Conservation (phyloP, 2,888 invertebrate species). For the Liposcelis brunnea region DNA sequence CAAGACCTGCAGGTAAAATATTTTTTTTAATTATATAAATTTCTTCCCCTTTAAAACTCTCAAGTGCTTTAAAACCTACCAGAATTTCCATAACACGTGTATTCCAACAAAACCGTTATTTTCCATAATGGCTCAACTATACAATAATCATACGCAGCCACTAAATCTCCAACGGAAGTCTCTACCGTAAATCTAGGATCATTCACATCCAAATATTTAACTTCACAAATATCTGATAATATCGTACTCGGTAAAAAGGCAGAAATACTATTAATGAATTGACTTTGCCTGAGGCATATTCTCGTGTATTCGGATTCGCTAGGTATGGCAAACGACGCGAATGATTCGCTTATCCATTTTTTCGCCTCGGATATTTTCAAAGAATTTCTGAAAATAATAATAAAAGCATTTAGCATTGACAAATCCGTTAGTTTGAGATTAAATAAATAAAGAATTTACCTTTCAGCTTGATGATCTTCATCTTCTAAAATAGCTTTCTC, state of each 20-base stretch:
- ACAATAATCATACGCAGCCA: constrained; percentile 61
- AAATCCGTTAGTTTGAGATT: too few relatives aligned
- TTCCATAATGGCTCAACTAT: constrained; percentile 70
- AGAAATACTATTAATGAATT: constrained; percentile 59
- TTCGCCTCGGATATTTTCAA: constrained; percentile 56
- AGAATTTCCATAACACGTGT: constrained; percentile 18
- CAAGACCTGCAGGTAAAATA: constrained; percentile 10
- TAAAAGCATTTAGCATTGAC: too few relatives aligned
- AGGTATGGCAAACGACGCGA: constrained; percentile 74
- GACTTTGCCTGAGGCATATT: constrained; percentile 62
- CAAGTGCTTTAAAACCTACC: too few relatives aligned
- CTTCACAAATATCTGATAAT: constrained; percentile 46
- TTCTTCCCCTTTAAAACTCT: too few relatives aligned
- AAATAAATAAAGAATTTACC: constrained; percentile 4
- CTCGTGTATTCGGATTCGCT: constrained; percentile 50
- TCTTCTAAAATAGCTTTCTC: constrained; percentile 36
- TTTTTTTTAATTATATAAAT: constrained; percentile 6
- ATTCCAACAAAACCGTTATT: constrained; percentile 45
- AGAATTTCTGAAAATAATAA: constrained; percentile 27
- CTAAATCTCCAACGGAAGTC: constrained; percentile 59
- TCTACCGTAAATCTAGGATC: constrained; percentile 63
- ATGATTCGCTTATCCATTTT: constrained; percentile 73
- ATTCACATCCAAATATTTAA: constrained; percentile 60
- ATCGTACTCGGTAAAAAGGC: constrained; percentile 62
- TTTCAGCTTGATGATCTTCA: constrained; percentile 11